phyloP scores from a whole-genome alignment of 2,113 vertebrate genomes.

The Mystacornis crossleyi region DNA sequence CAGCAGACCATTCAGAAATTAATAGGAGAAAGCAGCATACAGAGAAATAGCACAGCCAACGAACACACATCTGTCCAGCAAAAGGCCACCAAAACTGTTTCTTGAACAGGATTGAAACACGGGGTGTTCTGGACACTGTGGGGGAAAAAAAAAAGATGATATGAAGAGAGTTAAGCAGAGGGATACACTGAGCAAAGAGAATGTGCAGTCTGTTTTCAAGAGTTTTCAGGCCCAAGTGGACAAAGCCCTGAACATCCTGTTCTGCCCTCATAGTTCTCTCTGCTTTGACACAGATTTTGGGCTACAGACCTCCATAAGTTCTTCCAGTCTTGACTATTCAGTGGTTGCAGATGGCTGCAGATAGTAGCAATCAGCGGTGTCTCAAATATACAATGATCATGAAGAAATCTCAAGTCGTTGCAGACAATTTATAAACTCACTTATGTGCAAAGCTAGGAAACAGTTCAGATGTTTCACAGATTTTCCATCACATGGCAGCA shows the following conservation, averaged over 20 bases:
- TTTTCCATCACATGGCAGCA: neutral
- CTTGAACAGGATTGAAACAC: neutral
- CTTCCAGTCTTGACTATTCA: neutral
- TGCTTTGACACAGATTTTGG: neutral
- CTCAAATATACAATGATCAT: neutral
- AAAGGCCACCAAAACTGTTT: neutral
- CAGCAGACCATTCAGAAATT: neutral
- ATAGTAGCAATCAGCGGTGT: neutral
- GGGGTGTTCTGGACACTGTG: neutral
- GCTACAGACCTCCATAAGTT: neutral
- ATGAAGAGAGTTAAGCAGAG: neutral
- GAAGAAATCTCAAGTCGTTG: neutral
- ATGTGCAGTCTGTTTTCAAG: neutral
- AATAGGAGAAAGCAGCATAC: neutral
- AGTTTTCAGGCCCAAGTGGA: neutral
- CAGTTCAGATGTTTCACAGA: neutral
- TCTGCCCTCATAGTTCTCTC: neutral
- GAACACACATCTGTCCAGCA: rapidly evolving
- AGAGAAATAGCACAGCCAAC: neutral
- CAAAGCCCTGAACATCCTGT: neutral
- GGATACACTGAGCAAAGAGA: rapidly evolving
- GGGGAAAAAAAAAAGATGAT: neutral
- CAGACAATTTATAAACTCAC: neutral
- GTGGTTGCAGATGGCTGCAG: neutral
- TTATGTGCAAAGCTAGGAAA: neutral